These are phyloP conservation scores for Dromaius novaehollandiae DNA, from an alignment of 2,113 vertebrate species.

Conservation along the genomic window DNA sequence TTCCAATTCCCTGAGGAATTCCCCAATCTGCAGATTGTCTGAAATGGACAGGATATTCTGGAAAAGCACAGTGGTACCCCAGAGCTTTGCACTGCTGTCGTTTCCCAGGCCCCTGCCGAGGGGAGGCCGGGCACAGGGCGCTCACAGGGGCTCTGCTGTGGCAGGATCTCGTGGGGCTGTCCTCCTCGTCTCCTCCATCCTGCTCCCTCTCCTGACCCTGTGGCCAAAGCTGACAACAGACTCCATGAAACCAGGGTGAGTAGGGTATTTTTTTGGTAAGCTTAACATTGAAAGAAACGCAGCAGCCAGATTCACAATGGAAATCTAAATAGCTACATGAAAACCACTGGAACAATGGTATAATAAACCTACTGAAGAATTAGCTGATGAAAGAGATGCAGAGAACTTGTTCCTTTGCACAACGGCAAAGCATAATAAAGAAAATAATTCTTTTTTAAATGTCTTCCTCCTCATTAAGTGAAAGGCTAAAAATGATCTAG, in stretches of 20 bases:
- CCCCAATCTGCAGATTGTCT: background rate
- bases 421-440: background rate
- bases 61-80: background rate
- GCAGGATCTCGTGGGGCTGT: no score
- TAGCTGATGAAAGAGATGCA: background rate
- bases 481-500: background rate
- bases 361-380: background rate
- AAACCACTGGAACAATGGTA: background rate
- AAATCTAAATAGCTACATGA: background rate
- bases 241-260: background rate
- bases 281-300: background rate
- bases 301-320: background rate
- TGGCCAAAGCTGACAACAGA: background rate
- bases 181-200: background rate
- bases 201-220: no score
- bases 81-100: no score
- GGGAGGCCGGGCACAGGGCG: background rate
- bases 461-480: background rate
- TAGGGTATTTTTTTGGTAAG: background rate
- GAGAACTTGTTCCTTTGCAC: background rate
- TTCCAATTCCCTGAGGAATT: background rate
- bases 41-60: background rate
- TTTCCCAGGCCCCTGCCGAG: background rate
- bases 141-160: no score
- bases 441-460: background rate